Evolutionary conservation across 2,113 vertebrate species (phyloP).

Genomic region (Corythornis cristatus): DNA sequence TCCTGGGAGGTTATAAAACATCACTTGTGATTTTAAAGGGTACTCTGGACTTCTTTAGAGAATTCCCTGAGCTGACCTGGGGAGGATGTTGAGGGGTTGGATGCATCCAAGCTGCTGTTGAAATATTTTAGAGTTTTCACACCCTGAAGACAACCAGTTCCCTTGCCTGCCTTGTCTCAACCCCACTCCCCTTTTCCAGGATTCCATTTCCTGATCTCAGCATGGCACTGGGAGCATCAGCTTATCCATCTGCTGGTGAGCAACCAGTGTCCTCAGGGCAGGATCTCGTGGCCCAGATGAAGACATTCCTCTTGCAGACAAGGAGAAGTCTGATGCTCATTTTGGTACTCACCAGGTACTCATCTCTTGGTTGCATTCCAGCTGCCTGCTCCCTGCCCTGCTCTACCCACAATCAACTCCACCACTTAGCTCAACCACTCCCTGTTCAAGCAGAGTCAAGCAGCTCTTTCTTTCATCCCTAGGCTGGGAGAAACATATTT

Average conservation of each 20-base stretch:
- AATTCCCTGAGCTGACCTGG: neutral
- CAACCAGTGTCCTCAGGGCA: neutral
- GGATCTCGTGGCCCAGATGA: neutral
- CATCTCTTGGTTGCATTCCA: neutral
- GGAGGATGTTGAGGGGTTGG: neutral
- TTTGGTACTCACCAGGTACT: neutral
- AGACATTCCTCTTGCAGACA: neutral
- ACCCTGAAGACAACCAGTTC: neutral
- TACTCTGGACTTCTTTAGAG: neutral
- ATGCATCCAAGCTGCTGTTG: neutral
- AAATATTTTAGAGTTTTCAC: neutral
- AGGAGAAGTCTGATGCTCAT: neutral
- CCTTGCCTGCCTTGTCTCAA: neutral
- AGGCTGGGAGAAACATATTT: neutral
- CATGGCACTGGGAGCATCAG: accelerated
- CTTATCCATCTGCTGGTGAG: neutral
- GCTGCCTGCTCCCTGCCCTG: neutral
- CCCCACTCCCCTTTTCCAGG: neutral
- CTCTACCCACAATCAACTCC: neutral
- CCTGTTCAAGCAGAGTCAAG: neutral
- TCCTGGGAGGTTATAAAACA: neutral
- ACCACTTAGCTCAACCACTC: neutral
- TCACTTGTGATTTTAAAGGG: neutral
- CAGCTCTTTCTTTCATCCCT: neutral
- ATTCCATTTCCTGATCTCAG: neutral